These are phyloP conservation scores for Smittia aterrima DNA, from an alignment of 2,888 invertebrate species.

Conservation along the genomic window DNA sequence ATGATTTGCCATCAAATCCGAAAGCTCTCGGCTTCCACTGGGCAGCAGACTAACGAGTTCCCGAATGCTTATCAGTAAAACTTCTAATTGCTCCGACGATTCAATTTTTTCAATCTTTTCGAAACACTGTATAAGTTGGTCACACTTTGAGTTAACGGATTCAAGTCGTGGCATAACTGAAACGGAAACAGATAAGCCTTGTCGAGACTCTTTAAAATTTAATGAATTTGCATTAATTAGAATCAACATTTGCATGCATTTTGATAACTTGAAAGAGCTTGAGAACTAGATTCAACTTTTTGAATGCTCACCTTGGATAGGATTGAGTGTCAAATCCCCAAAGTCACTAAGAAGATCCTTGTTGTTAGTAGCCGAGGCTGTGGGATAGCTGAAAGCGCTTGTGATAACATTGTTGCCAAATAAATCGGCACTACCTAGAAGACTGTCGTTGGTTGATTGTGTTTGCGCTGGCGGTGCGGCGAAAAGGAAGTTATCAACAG, in stretches of 20 bases:
- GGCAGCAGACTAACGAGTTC: conserved; percentile 45
- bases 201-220: conserved; percentile 14
- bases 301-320: conserved; percentile 51
- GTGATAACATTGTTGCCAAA: conserved; percentile 52
- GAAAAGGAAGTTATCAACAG: conserved; percentile 34
- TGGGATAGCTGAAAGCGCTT: conserved; percentile 16
- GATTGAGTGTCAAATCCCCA: conserved; percentile 53
- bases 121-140: conserved; percentile 48
- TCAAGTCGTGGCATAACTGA: neutral
- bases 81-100: conserved; percentile 49
- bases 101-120: conserved; percentile 50
- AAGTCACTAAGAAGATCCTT: conserved; percentile 57
- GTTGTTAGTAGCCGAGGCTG: conserved; percentile 7
- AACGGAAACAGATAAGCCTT: conserved; percentile 15
- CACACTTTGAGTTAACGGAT: conserved; percentile 28
- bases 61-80: conserved; percentile 45
- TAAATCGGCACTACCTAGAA: conserved; percentile 58
- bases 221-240: neutral
- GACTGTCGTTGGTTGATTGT: conserved; percentile 48
- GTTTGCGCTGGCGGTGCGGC: conserved; percentile 45
- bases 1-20: conserved; percentile 10
- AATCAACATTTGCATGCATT: neutral
- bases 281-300: neutral
- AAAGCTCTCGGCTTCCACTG: neutral
- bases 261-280: neutral